Evolutionary conservation across 2,797 vertebrate species (phyloP), one percentile per base, ranked within the genome.

Genomic region (Thripadectes ignobilis): DNA sequence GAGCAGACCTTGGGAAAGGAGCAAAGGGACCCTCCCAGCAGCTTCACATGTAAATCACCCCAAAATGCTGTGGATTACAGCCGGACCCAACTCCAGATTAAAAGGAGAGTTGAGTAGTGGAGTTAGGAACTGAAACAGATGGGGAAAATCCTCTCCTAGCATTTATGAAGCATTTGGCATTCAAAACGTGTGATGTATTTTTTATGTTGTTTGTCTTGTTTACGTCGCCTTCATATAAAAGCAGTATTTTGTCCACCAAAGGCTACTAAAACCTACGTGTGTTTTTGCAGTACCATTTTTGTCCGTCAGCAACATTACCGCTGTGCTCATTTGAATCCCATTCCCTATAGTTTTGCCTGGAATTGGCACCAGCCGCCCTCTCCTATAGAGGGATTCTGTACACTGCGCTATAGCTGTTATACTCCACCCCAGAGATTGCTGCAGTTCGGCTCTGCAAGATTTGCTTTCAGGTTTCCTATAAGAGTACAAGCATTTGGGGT

Each of bases 241-340:
- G 66, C 79, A 61, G 48, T 36, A 61, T 96, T 93, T 92, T 65
- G 77, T 81, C 83, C 89, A 90, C 85, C 74, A 76, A 94, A 95
- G 85, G 71, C 81, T 46, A 58, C 85, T 82, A 95, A 93, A 91
- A 93, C 71, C 83, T 92, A 65, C 1, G 0, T 52, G 74, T 63
- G 17, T 74, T 90, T 93, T 76, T 67, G 76, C 74, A 85, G 85
- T 8, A 32, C 83, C 30, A 21, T 76, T 95, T 93, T 59, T 14
- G 2, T 39, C 69, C 0, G 2, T 92, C 82, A 94, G 88, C 93
- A 92, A 61, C 65, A 58, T 46, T 1, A 22, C 6, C 1, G 19
- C 73, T 73, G 69, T 36, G 74, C 80, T 95, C 77, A 41, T 88
- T 81, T 85, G 88, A 94, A 93, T 86, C 89, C 85, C 19, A 26